Evolutionary conservation across 2,797 vertebrate genomes (phyloP), one percentile per base, ranked within the genome.

Genomic region (Rachycentron canadum): DNA sequence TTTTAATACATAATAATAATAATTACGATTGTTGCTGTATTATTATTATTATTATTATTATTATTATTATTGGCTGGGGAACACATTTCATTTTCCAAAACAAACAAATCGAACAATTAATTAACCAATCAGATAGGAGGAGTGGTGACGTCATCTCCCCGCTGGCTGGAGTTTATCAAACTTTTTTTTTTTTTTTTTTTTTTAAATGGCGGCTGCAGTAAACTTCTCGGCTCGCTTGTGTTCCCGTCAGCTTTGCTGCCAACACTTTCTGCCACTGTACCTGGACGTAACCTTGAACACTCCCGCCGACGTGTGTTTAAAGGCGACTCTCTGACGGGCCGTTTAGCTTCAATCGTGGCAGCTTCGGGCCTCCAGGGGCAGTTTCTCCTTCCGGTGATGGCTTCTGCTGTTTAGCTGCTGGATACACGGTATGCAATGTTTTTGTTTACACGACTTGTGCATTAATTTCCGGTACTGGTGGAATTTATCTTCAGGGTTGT

Each of bases 291-390:
- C 60, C 32, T 3, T 9, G 21, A 72, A 61, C 17, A 32, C 0
- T 9, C 32, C 1, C 34, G 43, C 21, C 60, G 69, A 40, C 47
- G 3, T 13, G 40, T 5, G 23, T 23, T 38, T 63, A 45, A 8
- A 62, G 26, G 45, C 57, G 49, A 65, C n/a, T 28, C 32, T 26
- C 17, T 7, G n/a, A 43, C 19, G n/a, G 63, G 32, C 53, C 45
- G 45, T n/a, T n/a, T n/a, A n/a, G n/a, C 30, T 55, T 65, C 62
- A 69, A 81, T 79, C 62, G 38, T 2, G 23, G 3, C 50, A 41
- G 28, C 30, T 56, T 52, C 1, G 38, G 19, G 60, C 62, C 73
- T 77, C 26, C 52, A 26, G 53, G 1, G 3, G 14, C 19, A 52
- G n/a, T 6, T 12, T 60, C 8, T n/a, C n/a, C n/a, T n/a, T n/a